A percentile compares a stretch with the other conserved stretches of the same genome.
Conservation (phyloP, 2,113 vertebrate species). For the Probosciger aterrimus region DNA sequence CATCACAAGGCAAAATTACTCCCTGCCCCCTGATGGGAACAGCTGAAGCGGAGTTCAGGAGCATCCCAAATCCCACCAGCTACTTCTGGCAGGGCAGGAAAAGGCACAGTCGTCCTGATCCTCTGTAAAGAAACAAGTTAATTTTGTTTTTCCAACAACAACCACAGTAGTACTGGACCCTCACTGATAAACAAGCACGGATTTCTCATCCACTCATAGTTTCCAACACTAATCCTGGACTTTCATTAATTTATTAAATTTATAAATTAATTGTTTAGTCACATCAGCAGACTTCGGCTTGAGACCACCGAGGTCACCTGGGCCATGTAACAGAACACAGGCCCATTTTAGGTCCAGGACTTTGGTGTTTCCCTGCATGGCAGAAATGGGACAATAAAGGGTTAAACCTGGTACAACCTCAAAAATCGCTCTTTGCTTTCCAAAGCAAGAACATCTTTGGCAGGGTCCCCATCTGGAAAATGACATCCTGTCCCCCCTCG, state of each 20-base stretch:
- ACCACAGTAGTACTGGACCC: not conserved
- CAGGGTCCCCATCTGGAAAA: constrained; percentile 43
- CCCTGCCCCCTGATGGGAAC: not conserved
- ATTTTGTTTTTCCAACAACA: not conserved
- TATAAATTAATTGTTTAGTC: not conserved
- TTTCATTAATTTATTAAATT: not conserved
- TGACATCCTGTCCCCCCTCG: not conserved
- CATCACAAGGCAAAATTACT: not conserved
- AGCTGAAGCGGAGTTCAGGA: not conserved
- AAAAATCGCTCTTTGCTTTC: not conserved
- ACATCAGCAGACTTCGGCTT: not conserved
- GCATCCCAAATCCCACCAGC: not conserved
- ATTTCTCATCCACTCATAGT: not conserved
- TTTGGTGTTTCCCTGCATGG: not conserved
- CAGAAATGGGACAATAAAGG: not conserved
- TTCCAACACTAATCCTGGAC: not conserved
- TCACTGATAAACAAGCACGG: not conserved
- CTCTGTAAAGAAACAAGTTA: not conserved
- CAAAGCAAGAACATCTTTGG: constrained; percentile 38
- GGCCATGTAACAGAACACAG: not conserved
- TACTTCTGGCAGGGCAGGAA: not conserved
- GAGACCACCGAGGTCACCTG: not conserved
- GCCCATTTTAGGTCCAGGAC: not conserved
- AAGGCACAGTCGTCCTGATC: not conserved
- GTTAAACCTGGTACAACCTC: constrained; percentile 38